Conservation (phyloP, 2,888 invertebrate genomes). For the Melinaea menophilus region DNA sequence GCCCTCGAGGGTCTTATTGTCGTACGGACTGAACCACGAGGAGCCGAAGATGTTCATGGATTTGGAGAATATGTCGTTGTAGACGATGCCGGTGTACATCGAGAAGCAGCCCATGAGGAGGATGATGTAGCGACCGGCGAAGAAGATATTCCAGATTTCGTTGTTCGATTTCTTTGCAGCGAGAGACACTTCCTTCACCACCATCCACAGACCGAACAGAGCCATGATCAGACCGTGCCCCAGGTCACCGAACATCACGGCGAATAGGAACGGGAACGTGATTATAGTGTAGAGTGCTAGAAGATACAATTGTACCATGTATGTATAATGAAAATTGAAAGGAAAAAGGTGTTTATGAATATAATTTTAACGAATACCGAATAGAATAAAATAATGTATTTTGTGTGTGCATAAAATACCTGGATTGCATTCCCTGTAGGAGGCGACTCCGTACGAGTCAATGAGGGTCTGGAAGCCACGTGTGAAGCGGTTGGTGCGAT, state of each 20-base stretch:
- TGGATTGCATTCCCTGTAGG: conserved; percentile 95
- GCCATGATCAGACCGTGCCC: conserved; percentile 94
- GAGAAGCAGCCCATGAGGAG: conserved; percentile 98
- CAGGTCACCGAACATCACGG: conserved; percentile 97
- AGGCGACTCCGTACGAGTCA: conserved; percentile 94
- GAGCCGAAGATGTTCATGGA: conserved; percentile 97
- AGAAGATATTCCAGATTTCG: conserved; percentile 99
- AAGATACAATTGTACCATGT: neutral
- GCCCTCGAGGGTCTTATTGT: conserved; percentile 67
- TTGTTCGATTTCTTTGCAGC: conserved; percentile 82
- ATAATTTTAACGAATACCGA: no score
- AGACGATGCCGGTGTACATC: conserved; percentile 98
- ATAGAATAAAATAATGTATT: neutral
- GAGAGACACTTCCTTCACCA: conserved; percentile 86
- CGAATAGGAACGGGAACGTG: conserved; percentile 96
- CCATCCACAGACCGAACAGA: conserved; percentile 88
- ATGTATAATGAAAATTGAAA: neutral
- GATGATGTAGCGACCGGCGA: conserved; percentile 98
- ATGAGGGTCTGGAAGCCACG: conserved; percentile 95
- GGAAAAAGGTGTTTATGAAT: neutral
- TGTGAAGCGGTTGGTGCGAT: conserved; percentile 95
- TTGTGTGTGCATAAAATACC: conserved; percentile 63
- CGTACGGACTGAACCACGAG: conserved; percentile 84
- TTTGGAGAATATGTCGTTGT: conserved; percentile 98
- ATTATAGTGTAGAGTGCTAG: conserved; percentile 90